These are phyloP conservation scores for Cryptocheilus praepositus DNA, from an alignment of 2,888 invertebrate genomes.

Conservation along the genomic window DNA sequence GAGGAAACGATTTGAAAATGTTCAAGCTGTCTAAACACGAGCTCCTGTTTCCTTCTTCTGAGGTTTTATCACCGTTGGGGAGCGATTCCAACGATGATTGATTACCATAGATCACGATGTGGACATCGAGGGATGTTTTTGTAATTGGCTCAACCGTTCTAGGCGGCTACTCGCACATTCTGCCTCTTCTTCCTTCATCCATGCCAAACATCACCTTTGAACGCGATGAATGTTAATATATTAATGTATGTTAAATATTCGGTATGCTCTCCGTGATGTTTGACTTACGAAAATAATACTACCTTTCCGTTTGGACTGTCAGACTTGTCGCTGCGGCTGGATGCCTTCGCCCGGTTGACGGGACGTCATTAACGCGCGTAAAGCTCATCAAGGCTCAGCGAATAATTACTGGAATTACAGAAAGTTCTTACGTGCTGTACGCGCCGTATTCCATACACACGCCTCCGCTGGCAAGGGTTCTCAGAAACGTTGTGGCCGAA, in stretches of 20 bases:
- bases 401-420: conserved; percentile 3
- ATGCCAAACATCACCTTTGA: conserved; percentile 42
- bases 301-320: conserved; percentile 7
- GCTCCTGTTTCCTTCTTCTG: conserved; percentile 25
- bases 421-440: not conserved
- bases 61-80: conserved; percentile 56
- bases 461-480: too few relatives aligned
- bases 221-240: conserved; percentile 43
- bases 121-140: conserved; percentile 50
- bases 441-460: too few relatives aligned
- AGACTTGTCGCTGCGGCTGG: too few relatives aligned
- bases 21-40: not conserved
- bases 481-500: too few relatives aligned
- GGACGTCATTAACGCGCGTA: too few relatives aligned
- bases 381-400: not conserved
- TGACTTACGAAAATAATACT: conserved; percentile 34
- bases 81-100: conserved; percentile 51
- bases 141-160: conserved; percentile 45
- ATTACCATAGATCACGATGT: conserved; percentile 37
- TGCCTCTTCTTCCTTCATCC: conserved; percentile 30
- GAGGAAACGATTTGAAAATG: conserved; percentile 18
- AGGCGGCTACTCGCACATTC: conserved; percentile 9
- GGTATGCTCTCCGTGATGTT: conserved; percentile 42
- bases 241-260: conserved; percentile 42
- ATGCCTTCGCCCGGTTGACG: too few relatives aligned